Base-by-base conservation (phyloP, 2,797 vertebrate genomes). In the Lepilemur ruficaudatus region DNA sequence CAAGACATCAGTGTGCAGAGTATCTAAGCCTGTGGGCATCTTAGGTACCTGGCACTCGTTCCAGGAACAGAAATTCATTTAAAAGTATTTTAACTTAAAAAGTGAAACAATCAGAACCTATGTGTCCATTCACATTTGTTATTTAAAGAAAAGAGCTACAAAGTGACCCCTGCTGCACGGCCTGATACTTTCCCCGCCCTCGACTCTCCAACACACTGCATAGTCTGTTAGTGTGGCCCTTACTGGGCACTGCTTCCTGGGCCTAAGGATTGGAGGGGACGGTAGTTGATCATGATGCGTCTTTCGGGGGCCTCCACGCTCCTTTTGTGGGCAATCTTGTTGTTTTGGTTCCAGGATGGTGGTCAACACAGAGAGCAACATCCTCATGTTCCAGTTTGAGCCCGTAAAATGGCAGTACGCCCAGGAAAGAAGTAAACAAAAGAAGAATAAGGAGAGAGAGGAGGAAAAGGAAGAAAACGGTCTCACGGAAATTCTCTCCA, bases 301-400 rank as follows among this genome's bases (percentile, higher is more conserved):
- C 5, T 17, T 20, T 41, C 20, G n/a, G 70, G 61, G 69, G 65
- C 52, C 85, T 91, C 35, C 50, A 41, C 0, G 13, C 6, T 70
- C 46, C 13, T 87, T 28, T 85, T 11, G 43, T 72, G 83, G 84
- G 6, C 57, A 63, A 61, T 87, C 50, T 95, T 78, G 18, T 96
- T 90, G 57, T 84, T 97, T 95, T 61, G 55, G 25, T 96, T 94
- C 55, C 96, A 99, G 99, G 91, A 98, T 99, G 90, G 92, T 99
- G 93, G 98, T 99, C 97, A 99, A 99, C 96, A 98, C 98, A 0
- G 89, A 96, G 12, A 95, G 98, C 80, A 97, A 98, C 0, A 95
- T 99, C 92, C 79, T 98, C 98, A 93, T 99, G 95, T 98, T 99
- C 63, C 98, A 99, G 98, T 99, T 99, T 82, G 98, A 99, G 91